phyloP scores from a whole-genome alignment of 2,888 invertebrate species.

The Agrotis ipsilon region DNA sequence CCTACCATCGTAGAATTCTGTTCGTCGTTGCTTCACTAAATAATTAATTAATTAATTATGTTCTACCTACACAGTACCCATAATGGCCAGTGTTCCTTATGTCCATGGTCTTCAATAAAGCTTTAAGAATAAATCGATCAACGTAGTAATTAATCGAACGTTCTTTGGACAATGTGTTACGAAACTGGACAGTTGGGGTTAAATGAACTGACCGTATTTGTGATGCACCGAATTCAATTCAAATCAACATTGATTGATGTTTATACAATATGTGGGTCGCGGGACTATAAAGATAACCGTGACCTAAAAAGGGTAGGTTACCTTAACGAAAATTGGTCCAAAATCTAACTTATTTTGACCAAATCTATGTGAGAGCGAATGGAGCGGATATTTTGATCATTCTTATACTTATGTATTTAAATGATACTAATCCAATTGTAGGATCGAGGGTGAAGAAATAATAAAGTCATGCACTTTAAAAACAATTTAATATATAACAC shows the following conservation, averaged over 20 bases:
- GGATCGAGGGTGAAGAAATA: too few relatives aligned
- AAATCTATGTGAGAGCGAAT: too few relatives aligned
- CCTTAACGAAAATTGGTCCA: too few relatives aligned
- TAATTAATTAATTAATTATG: background rate
- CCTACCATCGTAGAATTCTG: background rate
- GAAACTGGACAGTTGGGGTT: constrained; percentile 12
- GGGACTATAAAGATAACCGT: too few relatives aligned
- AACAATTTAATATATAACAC: too few relatives aligned
- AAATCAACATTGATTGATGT: constrained; percentile 5
- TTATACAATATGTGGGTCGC: background rate
- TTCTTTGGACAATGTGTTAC: background rate
- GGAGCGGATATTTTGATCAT: too few relatives aligned
- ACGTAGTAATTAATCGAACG: background rate
- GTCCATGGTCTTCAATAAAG: constrained; percentile 6
- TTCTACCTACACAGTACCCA: background rate
- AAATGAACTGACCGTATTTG: constrained; percentile 30
- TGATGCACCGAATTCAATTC: constrained; percentile 30
- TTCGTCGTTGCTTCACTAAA: background rate
- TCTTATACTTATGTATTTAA: too few relatives aligned
- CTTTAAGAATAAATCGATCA: background rate
- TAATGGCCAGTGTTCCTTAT: background rate
- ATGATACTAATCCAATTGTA: too few relatives aligned
- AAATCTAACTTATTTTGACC: too few relatives aligned
- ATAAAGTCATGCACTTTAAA: too few relatives aligned
- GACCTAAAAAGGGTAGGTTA: too few relatives aligned